A percentile compares a stretch with the other conserved stretches of the same genome.
Evolutionary conservation across 1,140 invertebrate species (phyloP).

Genomic region (Rhagoletis pomonella): DNA sequence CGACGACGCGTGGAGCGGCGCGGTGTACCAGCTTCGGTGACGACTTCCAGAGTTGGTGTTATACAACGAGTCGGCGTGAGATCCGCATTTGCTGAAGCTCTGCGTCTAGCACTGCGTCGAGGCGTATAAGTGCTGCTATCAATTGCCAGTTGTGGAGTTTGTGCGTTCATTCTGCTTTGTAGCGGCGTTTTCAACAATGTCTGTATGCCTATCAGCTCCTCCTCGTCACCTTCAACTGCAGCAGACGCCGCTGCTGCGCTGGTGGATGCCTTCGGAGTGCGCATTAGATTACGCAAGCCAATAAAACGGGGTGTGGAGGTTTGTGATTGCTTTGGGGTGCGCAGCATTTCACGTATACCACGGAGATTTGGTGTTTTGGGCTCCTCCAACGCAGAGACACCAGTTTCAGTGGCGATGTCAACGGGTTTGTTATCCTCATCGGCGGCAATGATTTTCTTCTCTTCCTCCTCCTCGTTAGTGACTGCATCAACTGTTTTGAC

Average conservation of each 20-base stretch:
- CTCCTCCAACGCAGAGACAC: neutral
- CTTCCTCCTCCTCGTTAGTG: neutral
- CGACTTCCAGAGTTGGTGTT: constrained; percentile 23
- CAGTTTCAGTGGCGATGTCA: neutral
- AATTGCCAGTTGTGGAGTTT: neutral
- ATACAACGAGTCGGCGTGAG: neutral
- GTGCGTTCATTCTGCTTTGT: neutral
- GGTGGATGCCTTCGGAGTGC: neutral
- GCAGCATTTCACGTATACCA: neutral
- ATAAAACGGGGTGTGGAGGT: neutral
- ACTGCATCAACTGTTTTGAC: neutral
- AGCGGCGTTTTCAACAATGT: neutral
- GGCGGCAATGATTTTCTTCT: neutral
- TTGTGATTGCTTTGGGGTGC: constrained; percentile 48
- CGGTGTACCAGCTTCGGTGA: neutral
- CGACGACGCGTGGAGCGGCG: neutral
- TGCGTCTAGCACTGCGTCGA: constrained; percentile 59
- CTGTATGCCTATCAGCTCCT: neutral
- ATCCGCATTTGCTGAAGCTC: constrained; percentile 60
- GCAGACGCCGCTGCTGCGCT: constrained; percentile 9
- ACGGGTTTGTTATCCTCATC: neutral
- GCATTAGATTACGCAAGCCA: constrained; percentile 24
- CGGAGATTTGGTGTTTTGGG: constrained; percentile 23
- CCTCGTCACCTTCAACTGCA: neutral
- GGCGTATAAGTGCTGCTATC: constrained; percentile 58